Conservation (phyloP, 2,113 vertebrate species). For the Damaliscus lunatus region DNA sequence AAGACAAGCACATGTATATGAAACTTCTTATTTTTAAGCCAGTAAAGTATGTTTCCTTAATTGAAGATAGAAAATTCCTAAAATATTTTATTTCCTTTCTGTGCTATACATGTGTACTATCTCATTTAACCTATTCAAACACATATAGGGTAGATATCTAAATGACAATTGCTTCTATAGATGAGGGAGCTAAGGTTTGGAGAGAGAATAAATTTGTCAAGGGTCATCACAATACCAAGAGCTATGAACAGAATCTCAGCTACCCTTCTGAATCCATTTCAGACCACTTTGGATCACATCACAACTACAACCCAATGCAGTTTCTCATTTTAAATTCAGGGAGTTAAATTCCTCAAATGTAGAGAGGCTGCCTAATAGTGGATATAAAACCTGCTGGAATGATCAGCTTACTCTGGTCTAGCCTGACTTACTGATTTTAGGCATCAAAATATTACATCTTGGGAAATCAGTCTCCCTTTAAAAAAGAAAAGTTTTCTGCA, state of each 20-base stretch:
- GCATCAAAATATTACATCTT: not conserved
- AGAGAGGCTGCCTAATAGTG: not conserved
- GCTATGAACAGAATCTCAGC: not conserved
- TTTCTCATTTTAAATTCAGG: not conserved
- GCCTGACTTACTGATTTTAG: not conserved
- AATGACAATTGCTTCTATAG: not conserved
- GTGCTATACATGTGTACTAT: not conserved
- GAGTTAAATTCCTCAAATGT: not conserved
- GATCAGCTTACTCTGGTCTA: not conserved
- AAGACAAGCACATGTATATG: not conserved
- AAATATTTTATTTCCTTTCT: not conserved
- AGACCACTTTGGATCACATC: not conserved
- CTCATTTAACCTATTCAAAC: not conserved
- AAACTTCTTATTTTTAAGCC: not conserved
- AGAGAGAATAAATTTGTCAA: not conserved
- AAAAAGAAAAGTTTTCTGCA: not conserved
- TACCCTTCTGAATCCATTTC: not conserved
- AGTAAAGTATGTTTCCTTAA: not conserved
- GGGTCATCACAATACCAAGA: not conserved
- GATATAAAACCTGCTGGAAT: not conserved
- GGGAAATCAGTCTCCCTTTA: not conserved
- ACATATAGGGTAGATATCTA: not conserved
- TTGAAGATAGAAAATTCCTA: not conserved
- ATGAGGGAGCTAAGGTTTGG: not conserved
- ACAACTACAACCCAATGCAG: not conserved